Evolutionary conservation across 2,888 invertebrate species (phyloP).

Genomic region (Himalopsyche japonica): DNA sequence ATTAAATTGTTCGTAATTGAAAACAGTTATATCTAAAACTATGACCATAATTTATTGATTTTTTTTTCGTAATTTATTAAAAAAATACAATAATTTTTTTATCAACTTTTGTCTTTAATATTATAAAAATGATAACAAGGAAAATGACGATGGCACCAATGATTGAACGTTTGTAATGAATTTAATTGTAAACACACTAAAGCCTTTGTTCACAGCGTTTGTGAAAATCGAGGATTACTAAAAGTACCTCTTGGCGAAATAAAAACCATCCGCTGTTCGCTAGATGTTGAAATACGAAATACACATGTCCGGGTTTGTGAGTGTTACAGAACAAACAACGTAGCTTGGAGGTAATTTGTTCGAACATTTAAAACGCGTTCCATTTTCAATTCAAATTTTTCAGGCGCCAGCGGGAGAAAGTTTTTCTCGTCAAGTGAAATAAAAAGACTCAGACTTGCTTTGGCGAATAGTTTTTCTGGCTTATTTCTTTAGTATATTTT

Average conservation of each 20-base stretch:
- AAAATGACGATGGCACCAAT: no score
- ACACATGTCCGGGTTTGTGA: not conserved
- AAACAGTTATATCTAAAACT: no score
- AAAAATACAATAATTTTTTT: no score
- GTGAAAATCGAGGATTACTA: no score
- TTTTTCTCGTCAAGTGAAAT: not conserved
- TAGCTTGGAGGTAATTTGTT: slow-evolving; percentile 2
- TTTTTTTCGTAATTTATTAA: no score
- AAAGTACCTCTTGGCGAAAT: not conserved
- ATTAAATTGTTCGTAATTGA: no score
- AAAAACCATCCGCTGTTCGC: not conserved
- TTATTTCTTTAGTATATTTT: not conserved
- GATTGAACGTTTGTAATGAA: no score
- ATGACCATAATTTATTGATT: no score
- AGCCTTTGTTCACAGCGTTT: no score
- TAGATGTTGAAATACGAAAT: not conserved
- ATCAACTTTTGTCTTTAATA: no score
- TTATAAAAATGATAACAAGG: no score
- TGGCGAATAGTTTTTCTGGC: not conserved
- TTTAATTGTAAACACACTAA: no score
- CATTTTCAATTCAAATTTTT: slow-evolving; percentile 6
- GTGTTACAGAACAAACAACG: not conserved
- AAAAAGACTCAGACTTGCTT: not conserved
- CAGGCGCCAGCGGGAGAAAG: not conserved
- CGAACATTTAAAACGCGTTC: not conserved